These are phyloP conservation scores for Orthosia gothica DNA, from an alignment of 2,888 invertebrate species.

Conservation along the genomic window DNA sequence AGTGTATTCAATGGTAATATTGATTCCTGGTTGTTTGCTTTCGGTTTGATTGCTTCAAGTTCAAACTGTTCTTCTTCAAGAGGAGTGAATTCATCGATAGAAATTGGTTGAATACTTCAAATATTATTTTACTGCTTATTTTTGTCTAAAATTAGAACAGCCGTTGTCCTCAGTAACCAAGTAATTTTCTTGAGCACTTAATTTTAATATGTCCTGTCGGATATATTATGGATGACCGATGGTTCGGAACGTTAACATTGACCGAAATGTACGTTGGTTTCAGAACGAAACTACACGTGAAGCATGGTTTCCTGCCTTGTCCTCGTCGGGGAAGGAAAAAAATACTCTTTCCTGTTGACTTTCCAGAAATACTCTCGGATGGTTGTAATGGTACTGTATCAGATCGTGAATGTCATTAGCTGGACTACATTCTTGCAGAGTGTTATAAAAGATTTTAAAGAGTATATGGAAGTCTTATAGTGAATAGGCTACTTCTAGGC, in stretches of 20 bases:
- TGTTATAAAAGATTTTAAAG: background rate
- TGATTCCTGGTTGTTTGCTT: conserved; percentile 7
- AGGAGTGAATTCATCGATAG: background rate
- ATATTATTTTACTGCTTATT: background rate
- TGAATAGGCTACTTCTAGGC: too few relatives aligned
- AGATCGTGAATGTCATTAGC: background rate
- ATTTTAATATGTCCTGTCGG: conserved; percentile 19
- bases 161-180: background rate
- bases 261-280: conserved; percentile 46
- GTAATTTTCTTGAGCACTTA: conserved; percentile 25
- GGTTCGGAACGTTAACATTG: conserved; percentile 33
- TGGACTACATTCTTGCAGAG: background rate
- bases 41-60: background rate
- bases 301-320: conserved; percentile 37
- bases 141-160: background rate
- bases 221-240: conserved; percentile 16
- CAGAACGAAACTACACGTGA: conserved; percentile 33
- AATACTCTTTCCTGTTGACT: conserved; percentile 38
- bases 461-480: too few relatives aligned
- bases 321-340: conserved; percentile 33
- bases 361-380: conserved; percentile 23
- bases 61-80: background rate
- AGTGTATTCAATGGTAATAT: conserved; percentile 25
- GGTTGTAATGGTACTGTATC: background rate
- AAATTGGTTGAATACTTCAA: background rate